Conservation (phyloP, 2,888 invertebrate genomes). For the Thymelicus sylvestris region DNA sequence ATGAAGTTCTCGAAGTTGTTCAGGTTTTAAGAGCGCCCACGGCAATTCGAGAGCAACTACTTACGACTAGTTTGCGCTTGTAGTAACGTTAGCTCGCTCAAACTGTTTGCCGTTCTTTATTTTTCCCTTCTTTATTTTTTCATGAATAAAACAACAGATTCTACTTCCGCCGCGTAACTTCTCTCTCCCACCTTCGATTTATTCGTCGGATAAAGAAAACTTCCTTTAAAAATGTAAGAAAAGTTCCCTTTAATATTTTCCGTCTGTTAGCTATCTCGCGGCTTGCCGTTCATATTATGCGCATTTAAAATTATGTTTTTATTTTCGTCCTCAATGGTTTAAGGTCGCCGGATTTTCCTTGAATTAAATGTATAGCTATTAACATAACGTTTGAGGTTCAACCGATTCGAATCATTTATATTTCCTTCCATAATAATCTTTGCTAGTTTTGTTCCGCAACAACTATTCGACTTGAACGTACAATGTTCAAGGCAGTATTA, state of each 20-base stretch:
- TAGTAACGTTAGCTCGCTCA: slow-evolving; percentile 53
- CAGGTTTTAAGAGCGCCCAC: slow-evolving; percentile 28
- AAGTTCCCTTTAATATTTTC: slow-evolving; percentile 81
- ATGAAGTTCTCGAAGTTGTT: slow-evolving; percentile 30
- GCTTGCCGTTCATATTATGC: slow-evolving; percentile 72
- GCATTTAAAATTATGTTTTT: slow-evolving; percentile 73
- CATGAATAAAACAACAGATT: slow-evolving; percentile 85
- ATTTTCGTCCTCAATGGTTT: slow-evolving; percentile 51
- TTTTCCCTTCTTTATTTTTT: slow-evolving; percentile 77
- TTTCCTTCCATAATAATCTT: slow-evolving; percentile 20
- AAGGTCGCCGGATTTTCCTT: slow-evolving; percentile 29
- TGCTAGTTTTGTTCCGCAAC: slow-evolving; percentile 22
- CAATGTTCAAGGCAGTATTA: slow-evolving; percentile 52
- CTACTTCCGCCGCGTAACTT: slow-evolving; percentile 76
- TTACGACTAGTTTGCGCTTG: slow-evolving; percentile 52
- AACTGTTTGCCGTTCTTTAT: slow-evolving; percentile 66
- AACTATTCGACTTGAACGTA: slow-evolving; percentile 41
- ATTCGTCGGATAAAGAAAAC: slow-evolving; percentile 82
- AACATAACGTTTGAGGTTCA: slow-evolving; percentile 2
- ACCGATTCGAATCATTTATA: background rate
- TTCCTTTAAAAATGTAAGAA: slow-evolving; percentile 81
- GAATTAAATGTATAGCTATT: background rate
- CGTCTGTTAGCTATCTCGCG: slow-evolving; percentile 75
- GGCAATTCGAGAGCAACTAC: slow-evolving; percentile 51
- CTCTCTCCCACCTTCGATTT: slow-evolving; percentile 83